Evolutionary conservation across 2,113 vertebrate genomes (phyloP), one percentile per base, ranked within the genome.

Genomic region (Hassar affinis): DNA sequence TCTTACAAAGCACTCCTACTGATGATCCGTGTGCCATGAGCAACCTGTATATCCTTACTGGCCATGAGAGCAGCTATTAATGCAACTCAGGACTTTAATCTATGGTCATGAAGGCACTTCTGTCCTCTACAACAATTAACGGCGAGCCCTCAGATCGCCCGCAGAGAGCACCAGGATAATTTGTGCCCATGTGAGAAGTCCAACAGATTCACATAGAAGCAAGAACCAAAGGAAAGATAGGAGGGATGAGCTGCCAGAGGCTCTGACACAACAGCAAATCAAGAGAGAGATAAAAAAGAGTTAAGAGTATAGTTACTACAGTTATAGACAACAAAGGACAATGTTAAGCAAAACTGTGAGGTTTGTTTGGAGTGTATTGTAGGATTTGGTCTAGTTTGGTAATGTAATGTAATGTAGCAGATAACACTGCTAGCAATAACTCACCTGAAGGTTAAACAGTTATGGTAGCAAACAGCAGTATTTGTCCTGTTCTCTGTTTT

Each of bases 41-140:
- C 88, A 95, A 94, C 87, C 91, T 95, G 71, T 95, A 95, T 87
- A 95, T 95, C 49, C 92, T 95, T 61, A 94, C 94, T 0, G 95
- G 94, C 68, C 94, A 95, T 1, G 92, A 95, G 90, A 95, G 91
- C 91, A 94, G 92, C 85, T 94, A 92, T 89, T 95, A 84, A 81
- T n/a, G 64, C 9, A 54, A 25, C 59, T 56, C 15, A 17, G 33
- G 51, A 69, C 30, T 1, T 4, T 52, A 30, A 77, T 61, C 83
- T 56, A 81, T 74, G 66, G 45, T 69, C 25, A n/a, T 25, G 5
- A 20, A 82, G 57, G 54, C 11, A n/a, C 57, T 27, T 64, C 7
- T 52, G 22, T 78, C 64, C 77, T 52, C 42, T 49, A 15, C 42
- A 25, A 57, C 8, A 71, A 30, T 61, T 80, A 33, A 45, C n/a